A percentile compares a stretch with the other conserved stretches of the same genome.
phyloP scores from a whole-genome alignment of 92 coral and sea anemone species.

The Micromussa lordhowensis region DNA sequence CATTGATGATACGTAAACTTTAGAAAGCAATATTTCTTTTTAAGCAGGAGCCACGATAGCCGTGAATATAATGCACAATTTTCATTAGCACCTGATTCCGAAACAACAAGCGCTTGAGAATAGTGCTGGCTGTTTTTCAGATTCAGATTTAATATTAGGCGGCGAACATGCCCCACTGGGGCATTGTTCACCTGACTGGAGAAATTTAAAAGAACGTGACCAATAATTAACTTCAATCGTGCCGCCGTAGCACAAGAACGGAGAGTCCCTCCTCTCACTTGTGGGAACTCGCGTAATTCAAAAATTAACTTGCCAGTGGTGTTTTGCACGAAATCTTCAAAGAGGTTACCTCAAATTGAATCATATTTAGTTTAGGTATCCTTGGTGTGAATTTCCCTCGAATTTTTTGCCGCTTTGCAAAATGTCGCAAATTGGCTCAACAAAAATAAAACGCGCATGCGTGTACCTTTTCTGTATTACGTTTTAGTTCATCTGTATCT shows the following conservation, averaged over 20 bases:
- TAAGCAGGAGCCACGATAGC: too few relatives aligned
- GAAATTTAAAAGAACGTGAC: conserved; percentile 15
- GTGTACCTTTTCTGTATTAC: background rate
- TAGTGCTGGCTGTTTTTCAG: background rate
- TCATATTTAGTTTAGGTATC: background rate
- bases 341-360: background rate
- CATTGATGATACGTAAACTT: too few relatives aligned
- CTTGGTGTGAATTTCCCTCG: background rate
- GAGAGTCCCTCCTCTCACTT: background rate
- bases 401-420: background rate
- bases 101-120: background rate
- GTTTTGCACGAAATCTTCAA: background rate
- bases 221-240: background rate
- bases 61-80: too few relatives aligned
- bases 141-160: background rate
- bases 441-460: background rate
- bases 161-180: background rate
- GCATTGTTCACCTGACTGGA: background rate
- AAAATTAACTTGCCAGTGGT: background rate
- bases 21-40: too few relatives aligned
- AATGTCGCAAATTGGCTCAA: too few relatives aligned
- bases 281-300: background rate
- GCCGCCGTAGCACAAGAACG: too few relatives aligned
- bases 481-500: too few relatives aligned
- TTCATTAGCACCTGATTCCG: too few relatives aligned